Base-by-base conservation (phyloP, 2,888 invertebrate species). In the Rhimphoctona megacephalus region DNA sequence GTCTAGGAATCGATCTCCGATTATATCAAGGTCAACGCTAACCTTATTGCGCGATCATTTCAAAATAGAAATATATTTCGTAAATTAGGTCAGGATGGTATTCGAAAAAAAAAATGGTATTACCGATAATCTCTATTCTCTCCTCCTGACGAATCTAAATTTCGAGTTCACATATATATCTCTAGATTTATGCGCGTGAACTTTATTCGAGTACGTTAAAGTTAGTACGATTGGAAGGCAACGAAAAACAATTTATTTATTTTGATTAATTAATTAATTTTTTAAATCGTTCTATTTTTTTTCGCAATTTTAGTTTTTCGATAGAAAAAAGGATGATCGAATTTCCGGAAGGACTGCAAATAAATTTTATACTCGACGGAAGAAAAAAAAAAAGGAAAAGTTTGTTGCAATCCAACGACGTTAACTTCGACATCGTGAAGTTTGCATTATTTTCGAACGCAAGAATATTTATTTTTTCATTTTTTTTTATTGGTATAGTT, bases 61-160 rank as follows among this genome's bases (percentile, higher is more conserved):
- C 17, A 61, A 61, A 61, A 61, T 61, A 61, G 61, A 61, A 61
- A 61, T 17, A 30, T 17, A 30, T 61, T 61, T 61, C 2, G 61
- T 61, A 17, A 61, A 61, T 61, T 61, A 30, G 61, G 61, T 61
- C 61, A 61, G 61, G 7, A 30, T 61, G 61, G 30, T 61, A 61
- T 19, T 25, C 25, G 30, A 52, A 52, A 30, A 49, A 43, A 43
- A 43, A 43, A 39, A 33, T 9, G 39, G 14, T 30, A 30, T 30
- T 61, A 61, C 61, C 17, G 61, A 61, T 61, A 61, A 61, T 54
- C 54, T 54, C 54, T 54, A 54, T 54, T 54, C 54, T 54, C 54
- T 54, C 54, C 9, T 54, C 22, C 8, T 54, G 22, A 54, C 54
- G 22, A 54, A 54, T 54, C 54, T 22, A 54, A 22, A 22, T 22